phyloP scores from a whole-genome alignment of 2,888 invertebrate species.

The Galerucella calmariensis region DNA sequence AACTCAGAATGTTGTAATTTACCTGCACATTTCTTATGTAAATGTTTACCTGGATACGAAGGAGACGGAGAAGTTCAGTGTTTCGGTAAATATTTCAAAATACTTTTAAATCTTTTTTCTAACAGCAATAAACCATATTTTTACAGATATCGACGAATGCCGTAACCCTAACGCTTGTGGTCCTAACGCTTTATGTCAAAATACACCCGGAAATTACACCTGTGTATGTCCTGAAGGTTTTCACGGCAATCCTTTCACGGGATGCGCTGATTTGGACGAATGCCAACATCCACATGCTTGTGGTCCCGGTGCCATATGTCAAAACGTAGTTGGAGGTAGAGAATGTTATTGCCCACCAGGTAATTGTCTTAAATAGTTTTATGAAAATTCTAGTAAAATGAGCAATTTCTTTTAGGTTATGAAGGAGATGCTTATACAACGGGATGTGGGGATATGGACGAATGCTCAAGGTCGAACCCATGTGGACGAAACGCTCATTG shows the following conservation, averaged over 20 bases:
- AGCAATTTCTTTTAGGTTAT: slow-evolving; percentile 60
- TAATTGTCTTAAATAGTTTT: slow-evolving; percentile 11
- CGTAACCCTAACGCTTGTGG: slow-evolving; percentile 84
- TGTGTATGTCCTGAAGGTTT: slow-evolving; percentile 87
- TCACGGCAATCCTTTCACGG: slow-evolving; percentile 83
- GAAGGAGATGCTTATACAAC: slow-evolving; percentile 80
- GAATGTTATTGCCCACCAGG: slow-evolving; percentile 86
- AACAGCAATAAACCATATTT: background rate
- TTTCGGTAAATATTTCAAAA: slow-evolving; percentile 70
- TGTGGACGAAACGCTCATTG: slow-evolving; percentile 86
- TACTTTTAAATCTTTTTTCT: background rate
- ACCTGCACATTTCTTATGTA: slow-evolving; percentile 93
- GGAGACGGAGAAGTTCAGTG: slow-evolving; percentile 92
- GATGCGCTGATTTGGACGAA: slow-evolving; percentile 86
- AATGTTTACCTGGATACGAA: slow-evolving; percentile 90
- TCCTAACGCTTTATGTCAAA: slow-evolving; percentile 81
- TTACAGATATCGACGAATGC: slow-evolving; percentile 89
- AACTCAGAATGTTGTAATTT: slow-evolving; percentile 96
- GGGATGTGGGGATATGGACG: slow-evolving; percentile 80
- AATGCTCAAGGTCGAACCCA: slow-evolving; percentile 73
- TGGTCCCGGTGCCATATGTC: slow-evolving; percentile 82
- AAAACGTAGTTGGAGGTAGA: slow-evolving; percentile 82
- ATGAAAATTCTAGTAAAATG: too few relatives aligned
- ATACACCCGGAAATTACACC: slow-evolving; percentile 87
- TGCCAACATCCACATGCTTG: slow-evolving; percentile 79